A percentile compares a stretch with the other conserved stretches of the same genome.
Conservation (phyloP, 2,113 vertebrate genomes). For the Axis porcinus region DNA sequence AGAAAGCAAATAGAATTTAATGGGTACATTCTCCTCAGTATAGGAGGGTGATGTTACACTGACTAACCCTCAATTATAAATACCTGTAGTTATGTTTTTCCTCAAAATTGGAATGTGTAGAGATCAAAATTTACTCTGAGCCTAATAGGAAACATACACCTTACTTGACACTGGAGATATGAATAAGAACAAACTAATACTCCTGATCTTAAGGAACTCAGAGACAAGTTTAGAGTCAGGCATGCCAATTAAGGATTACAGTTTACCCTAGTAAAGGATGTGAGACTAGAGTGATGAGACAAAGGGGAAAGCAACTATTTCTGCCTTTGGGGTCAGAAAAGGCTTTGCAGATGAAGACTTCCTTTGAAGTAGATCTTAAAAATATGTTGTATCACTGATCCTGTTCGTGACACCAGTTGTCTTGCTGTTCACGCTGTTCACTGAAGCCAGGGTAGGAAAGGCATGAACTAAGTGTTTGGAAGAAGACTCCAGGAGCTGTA, state of each 20-base stretch:
- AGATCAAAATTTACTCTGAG: neutral
- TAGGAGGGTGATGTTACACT: neutral
- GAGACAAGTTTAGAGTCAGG: neutral
- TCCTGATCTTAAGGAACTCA: neutral
- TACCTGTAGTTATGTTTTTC: neutral
- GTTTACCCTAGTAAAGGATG: neutral
- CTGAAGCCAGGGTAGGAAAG: neutral
- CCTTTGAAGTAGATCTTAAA: neutral
- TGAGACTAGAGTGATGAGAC: neutral
- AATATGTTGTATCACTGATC: neutral
- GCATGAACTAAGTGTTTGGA: neutral
- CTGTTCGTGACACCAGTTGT: rapidly evolving
- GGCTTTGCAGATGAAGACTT: neutral
- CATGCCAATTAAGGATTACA: neutral
- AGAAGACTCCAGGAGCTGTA: neutral
- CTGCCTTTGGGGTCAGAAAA: neutral
- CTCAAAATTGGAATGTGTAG: neutral
- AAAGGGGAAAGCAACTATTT: neutral
- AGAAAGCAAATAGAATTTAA: neutral
- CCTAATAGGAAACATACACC: neutral
- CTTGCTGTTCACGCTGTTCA: neutral
- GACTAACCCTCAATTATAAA: slow-evolving; percentile 3
- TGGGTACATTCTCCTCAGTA: neutral
- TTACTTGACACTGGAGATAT: neutral
- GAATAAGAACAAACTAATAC: neutral